Percentiles rank a stretch among this genome's conserved stretches.
Evolutionary conservation across 2,888 invertebrate genomes (phyloP).

Genomic region (Caenorhabditis afra): DNA sequence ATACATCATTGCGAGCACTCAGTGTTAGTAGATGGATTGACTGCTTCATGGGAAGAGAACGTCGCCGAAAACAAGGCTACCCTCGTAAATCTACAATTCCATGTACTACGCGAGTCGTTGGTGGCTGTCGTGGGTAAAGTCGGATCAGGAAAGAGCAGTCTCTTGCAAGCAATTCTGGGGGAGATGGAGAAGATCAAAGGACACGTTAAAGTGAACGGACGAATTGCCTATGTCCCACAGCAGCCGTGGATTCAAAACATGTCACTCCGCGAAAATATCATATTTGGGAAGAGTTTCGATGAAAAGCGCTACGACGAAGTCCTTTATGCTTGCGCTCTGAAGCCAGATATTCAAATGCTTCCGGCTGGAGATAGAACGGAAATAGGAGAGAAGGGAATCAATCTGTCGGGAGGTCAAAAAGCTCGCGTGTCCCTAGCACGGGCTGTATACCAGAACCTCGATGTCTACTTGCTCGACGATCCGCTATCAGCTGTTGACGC

Average conservation of each 20-base stretch:
- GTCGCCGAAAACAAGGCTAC: conserved; percentile 83
- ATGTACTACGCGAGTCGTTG: conserved; percentile 60
- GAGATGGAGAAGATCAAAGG: conserved; percentile 84
- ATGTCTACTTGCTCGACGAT: conserved; percentile 94
- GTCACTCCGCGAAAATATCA: conserved; percentile 92
- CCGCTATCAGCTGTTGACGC: conserved; percentile 95
- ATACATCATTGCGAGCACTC: conserved; percentile 20
- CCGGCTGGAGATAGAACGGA: conserved; percentile 75
- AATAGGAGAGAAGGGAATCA: conserved; percentile 74
- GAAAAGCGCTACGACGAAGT: conserved; percentile 77
- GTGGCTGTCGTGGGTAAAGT: conserved; percentile 73
- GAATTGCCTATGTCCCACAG: conserved; percentile 90
- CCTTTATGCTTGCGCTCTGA: conserved; percentile 73
- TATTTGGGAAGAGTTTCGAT: conserved; percentile 83
- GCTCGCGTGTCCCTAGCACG: conserved; percentile 91
- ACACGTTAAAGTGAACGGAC: conserved; percentile 81
- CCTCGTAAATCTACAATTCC: not conserved
- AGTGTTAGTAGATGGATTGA: too few species aligned
- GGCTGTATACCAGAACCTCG: conserved; percentile 91
- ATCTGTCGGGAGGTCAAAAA: conserved; percentile 79
- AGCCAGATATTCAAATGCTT: conserved; percentile 65
- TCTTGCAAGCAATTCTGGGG: conserved; percentile 86
- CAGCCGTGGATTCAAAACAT: conserved; percentile 99
- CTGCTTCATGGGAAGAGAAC: too few species aligned
- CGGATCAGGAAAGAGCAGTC: conserved; percentile 79